Evolutionary conservation across 2,888 invertebrate species (phyloP).

Genomic region (Sphaerophoria rueppellii): DNA sequence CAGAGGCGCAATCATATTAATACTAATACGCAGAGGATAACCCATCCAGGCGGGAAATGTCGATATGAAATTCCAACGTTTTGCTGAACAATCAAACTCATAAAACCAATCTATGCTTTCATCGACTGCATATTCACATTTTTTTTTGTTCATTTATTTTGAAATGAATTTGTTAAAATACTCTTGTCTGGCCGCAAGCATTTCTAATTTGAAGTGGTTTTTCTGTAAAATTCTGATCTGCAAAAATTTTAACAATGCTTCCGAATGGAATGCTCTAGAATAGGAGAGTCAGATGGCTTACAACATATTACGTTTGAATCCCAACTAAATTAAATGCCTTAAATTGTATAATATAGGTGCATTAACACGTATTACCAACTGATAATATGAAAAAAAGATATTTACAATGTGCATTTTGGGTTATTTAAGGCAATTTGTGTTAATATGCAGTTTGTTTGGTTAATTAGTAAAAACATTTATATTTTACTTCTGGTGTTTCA

Average conservation of each 20-base stretch:
- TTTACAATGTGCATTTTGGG: neutral
- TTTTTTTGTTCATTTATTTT: slow-evolving; percentile 29
- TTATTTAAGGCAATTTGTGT: slow-evolving; percentile 49
- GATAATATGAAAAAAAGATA: neutral
- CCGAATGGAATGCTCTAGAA: neutral
- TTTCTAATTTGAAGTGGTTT: slow-evolving; percentile 60
- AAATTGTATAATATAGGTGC: slow-evolving; percentile 14
- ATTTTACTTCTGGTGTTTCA: slow-evolving; percentile 22
- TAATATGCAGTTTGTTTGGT: slow-evolving; percentile 53
- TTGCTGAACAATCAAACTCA: neutral
- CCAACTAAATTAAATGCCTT: slow-evolving; percentile 37
- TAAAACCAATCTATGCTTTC: slow-evolving; percentile 12
- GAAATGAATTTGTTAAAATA: slow-evolving; percentile 50
- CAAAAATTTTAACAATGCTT: slow-evolving; percentile 50
- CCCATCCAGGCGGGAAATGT: neutral
- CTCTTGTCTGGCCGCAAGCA: slow-evolving; percentile 61
- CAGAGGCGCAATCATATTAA: slow-evolving; percentile 3
- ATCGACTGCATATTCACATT: neutral
- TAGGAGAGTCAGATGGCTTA: too few species aligned
- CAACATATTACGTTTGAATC: slow-evolving; percentile 26
- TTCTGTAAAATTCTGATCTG: slow-evolving; percentile 52
- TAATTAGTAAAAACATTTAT: slow-evolving; percentile 62
- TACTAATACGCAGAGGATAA: slow-evolving; percentile 1
- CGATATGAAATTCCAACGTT: neutral
- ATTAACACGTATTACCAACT: neutral